Base-by-base conservation (phyloP, 2,888 invertebrate genomes). In the Amblyjoppa proteus region DNA sequence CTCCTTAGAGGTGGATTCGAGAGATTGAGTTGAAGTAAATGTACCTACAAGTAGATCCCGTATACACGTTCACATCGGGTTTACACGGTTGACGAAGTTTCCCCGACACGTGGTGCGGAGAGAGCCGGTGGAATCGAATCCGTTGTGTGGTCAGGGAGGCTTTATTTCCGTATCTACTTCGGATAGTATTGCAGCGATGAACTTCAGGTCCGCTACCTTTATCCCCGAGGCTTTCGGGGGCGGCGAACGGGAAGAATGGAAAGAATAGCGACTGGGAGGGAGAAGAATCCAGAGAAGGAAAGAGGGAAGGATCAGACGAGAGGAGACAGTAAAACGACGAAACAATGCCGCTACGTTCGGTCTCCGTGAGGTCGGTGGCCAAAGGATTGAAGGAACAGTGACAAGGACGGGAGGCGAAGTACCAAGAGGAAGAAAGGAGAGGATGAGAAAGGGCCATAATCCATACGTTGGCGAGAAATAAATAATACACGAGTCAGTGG, bases 391-490 rank as follows among this genome's bases (percentile, higher is more conserved):
- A 61, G 73, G 69, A 49, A 74, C 56, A 28, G 16, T 49, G 51
- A 41, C 51, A 56, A 75, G 49, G 53, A 73, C 51, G 66, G 64
- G 56, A 3, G 31, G 49, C 20, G 31, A 73, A 28, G 41, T 20
- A 38, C 13, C 25, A 25, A 64, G 68, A 28, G 66, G 28, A 75
- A 66, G 34, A 9, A 70, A 41, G 61, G 70, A 20, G 45, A 76
- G 73, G 77, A 77, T 78, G 66, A 76, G 74, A 77, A 61, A 81
- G 81, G 83, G 89, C 91, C 90, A 90, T 92, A 92, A 93, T 93
- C 92, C 92, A 91, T 92, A 92, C 88, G 90, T 92, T 90, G 90
- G 89, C 89, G 88, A 82, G 88, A 92, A 93, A 92, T 93, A 93
- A 93, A 93, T 93, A 93, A 93, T 93, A 93, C 92, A 92, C 83